Percentiles rank a stretch among this genome's conserved stretches.
Evolutionary conservation across 2,113 vertebrate genomes (phyloP).

Genomic region (Pampusana beccarii): DNA sequence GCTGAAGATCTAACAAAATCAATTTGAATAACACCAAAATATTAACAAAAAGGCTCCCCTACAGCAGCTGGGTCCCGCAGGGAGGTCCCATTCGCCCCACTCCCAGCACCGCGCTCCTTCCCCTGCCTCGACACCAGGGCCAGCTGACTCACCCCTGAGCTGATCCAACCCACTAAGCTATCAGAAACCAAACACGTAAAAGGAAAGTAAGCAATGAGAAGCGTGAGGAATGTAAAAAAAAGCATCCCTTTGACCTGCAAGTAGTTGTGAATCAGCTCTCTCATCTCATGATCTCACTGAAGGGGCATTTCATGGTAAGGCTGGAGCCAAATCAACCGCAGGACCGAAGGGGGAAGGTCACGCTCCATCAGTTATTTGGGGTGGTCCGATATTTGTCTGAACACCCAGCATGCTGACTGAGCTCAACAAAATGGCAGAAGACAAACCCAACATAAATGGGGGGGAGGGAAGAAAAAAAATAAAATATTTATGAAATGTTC

Average conservation of each 20-base stretch:
- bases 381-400: not conserved
- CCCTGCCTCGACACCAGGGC: fast-evolving
- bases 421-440: not conserved
- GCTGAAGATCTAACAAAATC: not conserved
- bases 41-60: not conserved
- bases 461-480: not conserved
- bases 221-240: not conserved
- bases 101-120: not conserved
- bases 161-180: not conserved
- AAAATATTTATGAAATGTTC: not conserved
- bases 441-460: not conserved
- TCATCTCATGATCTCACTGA: not conserved
- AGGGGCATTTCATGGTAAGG: not conserved
- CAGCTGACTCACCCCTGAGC: not conserved
- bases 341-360: not conserved
- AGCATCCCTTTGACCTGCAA: not conserved
- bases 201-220: not conserved
- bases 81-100: not conserved
- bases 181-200: fast-evolving
- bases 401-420: not conserved
- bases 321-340: not conserved
- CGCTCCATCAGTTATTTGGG: not conserved
- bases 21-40: not conserved
- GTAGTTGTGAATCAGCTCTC: not conserved
- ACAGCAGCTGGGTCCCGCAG: fast-evolving